Evolutionary conservation across 2,113 vertebrate genomes (phyloP).

Genomic region (Indicator indicator): DNA sequence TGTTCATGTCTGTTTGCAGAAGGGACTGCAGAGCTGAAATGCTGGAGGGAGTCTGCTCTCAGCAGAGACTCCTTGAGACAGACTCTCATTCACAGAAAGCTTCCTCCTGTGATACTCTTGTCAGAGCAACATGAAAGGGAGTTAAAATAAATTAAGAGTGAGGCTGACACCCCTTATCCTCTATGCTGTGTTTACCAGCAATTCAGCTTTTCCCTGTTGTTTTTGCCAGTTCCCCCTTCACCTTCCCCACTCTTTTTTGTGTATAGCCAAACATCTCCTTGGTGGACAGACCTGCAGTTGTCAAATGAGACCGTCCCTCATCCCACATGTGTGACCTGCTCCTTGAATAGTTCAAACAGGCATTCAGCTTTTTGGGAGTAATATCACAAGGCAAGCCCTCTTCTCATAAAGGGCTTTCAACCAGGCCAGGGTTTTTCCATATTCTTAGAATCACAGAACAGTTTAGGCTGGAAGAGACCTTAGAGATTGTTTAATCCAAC

Average conservation of each 20-base stretch:
- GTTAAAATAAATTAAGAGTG: neutral
- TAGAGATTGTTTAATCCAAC: too few relatives aligned
- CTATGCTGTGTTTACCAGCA: neutral
- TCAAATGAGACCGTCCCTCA: neutral
- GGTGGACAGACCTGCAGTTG: rapidly evolving
- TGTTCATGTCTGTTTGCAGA: neutral
- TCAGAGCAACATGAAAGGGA: neutral
- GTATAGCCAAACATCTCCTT: neutral
- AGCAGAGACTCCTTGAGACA: neutral
- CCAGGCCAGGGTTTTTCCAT: neutral
- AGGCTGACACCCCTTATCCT: neutral
- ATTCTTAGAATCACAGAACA: too few relatives aligned
- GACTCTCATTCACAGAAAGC: neutral
- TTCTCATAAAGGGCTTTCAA: neutral
- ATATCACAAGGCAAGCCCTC: neutral
- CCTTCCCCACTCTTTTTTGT: neutral
- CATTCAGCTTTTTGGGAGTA: neutral
- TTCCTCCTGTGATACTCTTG: neutral
- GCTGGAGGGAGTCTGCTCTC: neutral
- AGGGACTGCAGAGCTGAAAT: neutral
- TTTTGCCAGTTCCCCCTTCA: neutral
- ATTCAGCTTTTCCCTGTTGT: neutral
- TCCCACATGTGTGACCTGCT: neutral
- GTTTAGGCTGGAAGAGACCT: too few relatives aligned
- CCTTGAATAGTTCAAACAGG: neutral